A percentile compares a stretch with the other conserved stretches of the same genome.
Evolutionary conservation across 1,140 invertebrate species (phyloP).

Genomic region (Euura lappo): DNA sequence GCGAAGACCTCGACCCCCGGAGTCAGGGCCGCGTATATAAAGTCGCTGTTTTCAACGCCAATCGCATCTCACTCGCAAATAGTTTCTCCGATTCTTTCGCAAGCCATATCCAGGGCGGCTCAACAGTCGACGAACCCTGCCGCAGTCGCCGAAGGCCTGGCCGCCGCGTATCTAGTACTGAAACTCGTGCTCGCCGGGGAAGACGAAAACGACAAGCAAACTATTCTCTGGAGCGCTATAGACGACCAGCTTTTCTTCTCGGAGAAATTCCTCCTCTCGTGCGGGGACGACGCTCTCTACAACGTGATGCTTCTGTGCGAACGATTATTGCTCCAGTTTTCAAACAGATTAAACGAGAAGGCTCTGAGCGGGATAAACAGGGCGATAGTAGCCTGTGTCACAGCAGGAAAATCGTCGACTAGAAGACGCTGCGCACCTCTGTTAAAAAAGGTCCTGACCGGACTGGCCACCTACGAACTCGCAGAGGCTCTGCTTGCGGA

Average conservation of each 20-base stretch:
- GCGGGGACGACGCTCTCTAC: constrained; percentile 71
- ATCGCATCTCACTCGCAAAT: constrained; percentile 34
- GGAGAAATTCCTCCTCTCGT: constrained; percentile 79
- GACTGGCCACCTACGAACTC: constrained; percentile 45
- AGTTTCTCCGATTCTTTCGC: constrained; percentile 47
- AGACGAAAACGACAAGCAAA: constrained; percentile 64
- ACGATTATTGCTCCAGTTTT: constrained; percentile 68
- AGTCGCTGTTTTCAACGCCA: constrained; percentile 43
- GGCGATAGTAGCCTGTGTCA: constrained; percentile 70
- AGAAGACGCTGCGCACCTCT: constrained; percentile 45
- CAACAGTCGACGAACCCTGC: constrained; percentile 61
- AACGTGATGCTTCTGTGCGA: constrained; percentile 71
- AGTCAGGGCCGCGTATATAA: constrained; percentile 77
- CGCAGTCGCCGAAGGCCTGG: constrained; percentile 79
- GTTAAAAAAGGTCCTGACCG: constrained; percentile 48
- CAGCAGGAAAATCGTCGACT: constrained; percentile 52
- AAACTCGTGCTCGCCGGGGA: constrained; percentile 65
- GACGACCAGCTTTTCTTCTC: constrained; percentile 83
- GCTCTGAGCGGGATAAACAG: constrained; percentile 61
- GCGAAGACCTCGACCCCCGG: constrained; percentile 79
- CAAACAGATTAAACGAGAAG: constrained; percentile 64
- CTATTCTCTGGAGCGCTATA: constrained; percentile 71
- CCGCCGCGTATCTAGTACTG: constrained; percentile 76
- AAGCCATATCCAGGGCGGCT: constrained; percentile 47
- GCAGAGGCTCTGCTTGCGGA: constrained; percentile 66